These are phyloP conservation scores for Crypturellus undulatus DNA, from an alignment of 2,113 vertebrate genomes.

Conservation along the genomic window DNA sequence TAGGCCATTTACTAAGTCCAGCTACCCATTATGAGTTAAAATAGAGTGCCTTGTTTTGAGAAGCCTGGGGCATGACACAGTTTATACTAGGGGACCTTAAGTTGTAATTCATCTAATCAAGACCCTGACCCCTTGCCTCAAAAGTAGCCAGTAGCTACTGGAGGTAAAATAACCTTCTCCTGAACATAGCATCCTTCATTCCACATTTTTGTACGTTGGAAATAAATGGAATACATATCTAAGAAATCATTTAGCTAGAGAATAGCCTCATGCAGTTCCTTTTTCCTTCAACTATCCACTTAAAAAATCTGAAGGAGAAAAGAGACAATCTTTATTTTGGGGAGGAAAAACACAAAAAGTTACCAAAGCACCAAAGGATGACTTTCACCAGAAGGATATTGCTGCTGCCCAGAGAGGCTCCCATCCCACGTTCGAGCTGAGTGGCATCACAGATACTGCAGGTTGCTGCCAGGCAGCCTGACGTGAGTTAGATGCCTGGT, in stretches of 20 bases:
- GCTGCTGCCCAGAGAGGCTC: neutral
- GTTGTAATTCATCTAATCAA: constrained; percentile 85
- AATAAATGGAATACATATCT: constrained; percentile 26
- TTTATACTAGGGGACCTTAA: constrained; percentile 79
- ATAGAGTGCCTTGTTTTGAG: constrained; percentile 81
- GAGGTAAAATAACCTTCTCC: constrained; percentile 62
- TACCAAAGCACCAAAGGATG: neutral
- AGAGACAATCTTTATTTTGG: neutral
- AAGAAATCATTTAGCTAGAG: neutral
- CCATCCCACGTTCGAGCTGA: accelerated
- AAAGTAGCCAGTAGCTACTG: constrained; percentile 71
- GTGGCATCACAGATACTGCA: accelerated
- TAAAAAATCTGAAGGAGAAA: neutral
- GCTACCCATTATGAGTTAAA: constrained; percentile 84
- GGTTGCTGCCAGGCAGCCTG: neutral
- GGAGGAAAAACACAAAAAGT: neutral
- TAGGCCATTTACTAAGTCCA: constrained; percentile 82
- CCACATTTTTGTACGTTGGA: constrained; percentile 60
- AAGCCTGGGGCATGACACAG: constrained; percentile 81
- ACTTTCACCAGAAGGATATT: accelerated
- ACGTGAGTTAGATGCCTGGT: accelerated
- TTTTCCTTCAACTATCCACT: neutral
- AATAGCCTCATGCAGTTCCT: neutral
- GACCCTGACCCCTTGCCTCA: constrained; percentile 77
- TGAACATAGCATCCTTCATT: constrained; percentile 59